Evolutionary conservation across 1,140 invertebrate genomes (phyloP).

Genomic region (Drosophila nannoptera): DNA sequence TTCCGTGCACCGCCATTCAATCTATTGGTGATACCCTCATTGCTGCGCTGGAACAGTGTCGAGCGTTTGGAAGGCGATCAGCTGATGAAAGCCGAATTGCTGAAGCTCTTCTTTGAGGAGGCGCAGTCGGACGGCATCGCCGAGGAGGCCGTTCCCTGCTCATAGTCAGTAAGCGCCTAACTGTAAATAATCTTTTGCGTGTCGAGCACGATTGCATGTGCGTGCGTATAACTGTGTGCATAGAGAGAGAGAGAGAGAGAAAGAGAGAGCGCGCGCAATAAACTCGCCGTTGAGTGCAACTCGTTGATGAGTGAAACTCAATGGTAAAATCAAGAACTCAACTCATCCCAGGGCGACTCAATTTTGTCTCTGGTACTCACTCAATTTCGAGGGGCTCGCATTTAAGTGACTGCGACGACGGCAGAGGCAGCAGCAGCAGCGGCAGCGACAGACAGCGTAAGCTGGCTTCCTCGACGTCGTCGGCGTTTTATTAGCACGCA

Average conservation of each 20-base stretch:
- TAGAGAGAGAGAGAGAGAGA: neutral
- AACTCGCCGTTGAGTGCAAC: constrained; percentile 22
- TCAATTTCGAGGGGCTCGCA: constrained; percentile 26
- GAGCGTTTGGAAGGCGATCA: constrained; percentile 57
- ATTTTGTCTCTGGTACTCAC: constrained; percentile 15
- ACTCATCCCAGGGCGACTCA: constrained; percentile 17
- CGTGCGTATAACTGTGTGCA: neutral
- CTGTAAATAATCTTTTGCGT: neutral
- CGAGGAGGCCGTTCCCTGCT: constrained; percentile 19
- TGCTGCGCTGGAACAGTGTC: constrained; percentile 52
- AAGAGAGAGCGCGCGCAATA: constrained; percentile 8
- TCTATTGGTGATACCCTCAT: constrained; percentile 37
- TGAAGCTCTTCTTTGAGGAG: constrained; percentile 59
- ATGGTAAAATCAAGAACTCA: neutral
- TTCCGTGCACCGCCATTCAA: constrained; percentile 40
- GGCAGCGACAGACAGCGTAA: no score
- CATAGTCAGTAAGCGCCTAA: constrained; percentile 14
- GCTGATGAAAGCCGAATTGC: constrained; percentile 33
- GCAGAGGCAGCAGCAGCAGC: constrained; percentile 10
- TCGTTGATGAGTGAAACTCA: constrained; percentile 26
- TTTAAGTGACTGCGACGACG: neutral
- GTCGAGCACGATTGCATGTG: neutral
- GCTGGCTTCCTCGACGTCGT: constrained; percentile 30
- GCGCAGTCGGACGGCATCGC: constrained; percentile 16
- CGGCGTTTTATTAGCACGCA: constrained; percentile 70